Base-by-base conservation (phyloP, 2,888 invertebrate species). In the Chouioia cunea region DNA sequence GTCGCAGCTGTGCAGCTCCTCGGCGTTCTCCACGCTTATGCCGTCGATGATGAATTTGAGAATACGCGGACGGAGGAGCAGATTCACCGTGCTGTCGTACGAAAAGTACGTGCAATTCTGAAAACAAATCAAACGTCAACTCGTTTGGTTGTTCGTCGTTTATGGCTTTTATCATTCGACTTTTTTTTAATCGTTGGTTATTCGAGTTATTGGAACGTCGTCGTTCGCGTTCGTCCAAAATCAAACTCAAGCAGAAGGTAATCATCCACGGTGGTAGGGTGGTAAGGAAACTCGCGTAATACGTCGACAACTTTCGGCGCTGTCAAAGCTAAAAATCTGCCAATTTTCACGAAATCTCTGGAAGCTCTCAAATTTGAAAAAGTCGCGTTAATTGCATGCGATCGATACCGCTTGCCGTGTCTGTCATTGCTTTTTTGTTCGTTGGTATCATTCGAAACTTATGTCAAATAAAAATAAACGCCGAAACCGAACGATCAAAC, bases 41-140 rank as follows among this genome's bases (percentile, higher is more conserved):
- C 85, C 85, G 53, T 85, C 85, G 64, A 85, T 85, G 27, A 85
- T 85, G 68, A 85, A 85, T 66, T 85, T 85, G 0, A 85, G 77
- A 36, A 85, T 85, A 44, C 85, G 78, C 2, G 85, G 85, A 23
- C 85, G 79, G 2, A 85, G 68, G 15, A 85, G 65, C 3, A 85
- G 71, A 73, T 85, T 85, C 0, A 85, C 85, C 0, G 85, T 85
- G 36, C 83, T 84, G 66, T 85, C 85, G 71, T 85, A 85, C 2
- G 83, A 83, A 54, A 85, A 71, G 65, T 85, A 85, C 78, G 81
- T 81, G 64, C 85, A 84, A 76, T 85, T 85, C 81, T 81, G 74
- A 67, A 79, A 78, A 50, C 50, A 46, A 16, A 23, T 20, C 27
- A 36, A 43, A 1, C n/a, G 12, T 22, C 8, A 18, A 54, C 12